Evolutionary conservation across 2,797 vertebrate species (phyloP).

Genomic region (Numenius phaeopus): DNA sequence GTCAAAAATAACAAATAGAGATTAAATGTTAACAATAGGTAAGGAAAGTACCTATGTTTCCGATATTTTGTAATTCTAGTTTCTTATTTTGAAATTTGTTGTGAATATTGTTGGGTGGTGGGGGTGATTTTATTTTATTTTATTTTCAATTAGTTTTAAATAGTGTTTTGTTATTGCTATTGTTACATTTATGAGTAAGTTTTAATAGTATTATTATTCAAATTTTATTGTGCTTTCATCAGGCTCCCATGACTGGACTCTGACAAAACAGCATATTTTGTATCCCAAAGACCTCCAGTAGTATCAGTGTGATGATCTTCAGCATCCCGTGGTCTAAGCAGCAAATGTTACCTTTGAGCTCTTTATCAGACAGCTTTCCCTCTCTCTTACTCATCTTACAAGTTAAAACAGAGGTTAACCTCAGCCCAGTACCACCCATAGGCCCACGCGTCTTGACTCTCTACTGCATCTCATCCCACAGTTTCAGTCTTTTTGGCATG

Average conservation of each 20-base stretch:
- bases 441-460: background rate
- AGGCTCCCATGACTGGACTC: background rate
- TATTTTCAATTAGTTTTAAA: background rate
- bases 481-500: background rate
- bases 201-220: background rate
- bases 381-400: background rate
- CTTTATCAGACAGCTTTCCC: background rate
- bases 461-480: background rate
- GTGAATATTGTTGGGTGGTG: background rate
- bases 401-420: conserved; percentile 12
- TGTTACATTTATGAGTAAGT: background rate
- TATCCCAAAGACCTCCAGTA: background rate
- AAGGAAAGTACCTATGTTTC: background rate
- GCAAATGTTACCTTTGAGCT: background rate
- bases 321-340: background rate
- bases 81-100: background rate
- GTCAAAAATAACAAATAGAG: background rate
- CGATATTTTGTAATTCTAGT: background rate
- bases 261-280: background rate
- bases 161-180: background rate
- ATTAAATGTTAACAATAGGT: background rate
- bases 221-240: background rate
- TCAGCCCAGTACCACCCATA: background rate
- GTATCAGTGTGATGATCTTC: background rate
- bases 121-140: background rate